Base-by-base conservation (phyloP, 2,888 invertebrate species). In the Hylaea fasciaria region DNA sequence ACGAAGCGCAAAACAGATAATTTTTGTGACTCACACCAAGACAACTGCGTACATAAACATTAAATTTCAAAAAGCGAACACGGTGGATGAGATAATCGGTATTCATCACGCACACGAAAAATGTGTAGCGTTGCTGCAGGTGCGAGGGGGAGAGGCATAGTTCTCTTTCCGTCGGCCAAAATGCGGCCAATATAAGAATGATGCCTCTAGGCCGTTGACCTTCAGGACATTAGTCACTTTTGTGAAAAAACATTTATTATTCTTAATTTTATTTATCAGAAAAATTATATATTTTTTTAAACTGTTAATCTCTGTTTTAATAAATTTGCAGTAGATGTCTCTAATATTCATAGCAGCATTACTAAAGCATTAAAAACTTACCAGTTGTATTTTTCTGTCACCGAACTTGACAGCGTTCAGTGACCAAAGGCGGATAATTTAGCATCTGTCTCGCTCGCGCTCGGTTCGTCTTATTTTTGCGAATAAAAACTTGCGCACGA, bases 161-260 rank as follows among this genome's bases (percentile, higher is more conserved):
- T 81, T 84, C 79, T 75, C 83, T 86, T 89, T 83, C 86, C 80
- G 79, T 80, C 70, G 80, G 81, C 91, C 91, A 86, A 91, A 91
- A 89, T 89, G 90, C 87, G 83, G 84, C 89, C 87, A 85, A 90
- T 91, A 91, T 89, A 91, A 91, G 91, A 91, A 91, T 91, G 90
- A 91, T 89, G 87, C 83, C 85, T 84, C 78, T 86, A 85, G 90
- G 89, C 84, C 87, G 69, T 83, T 81, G 88, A 89, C 91, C 85
- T 83, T 78, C 44, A 40, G 76, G 78, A 76, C 80, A 80, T n/a
- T 69, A 78, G 72, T 75, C 75, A 72, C 71, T 78, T 78, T 28
- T 48, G 17, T 32, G 16, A n/a, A 39, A 12, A 12, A 10, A 1
- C 39, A 39, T 4, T 4, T n/a, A 2, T 12, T n/a, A 39, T 39